Conservation (phyloP, 2,797 vertebrate species). For the Zenarchopterus dispar region DNA sequence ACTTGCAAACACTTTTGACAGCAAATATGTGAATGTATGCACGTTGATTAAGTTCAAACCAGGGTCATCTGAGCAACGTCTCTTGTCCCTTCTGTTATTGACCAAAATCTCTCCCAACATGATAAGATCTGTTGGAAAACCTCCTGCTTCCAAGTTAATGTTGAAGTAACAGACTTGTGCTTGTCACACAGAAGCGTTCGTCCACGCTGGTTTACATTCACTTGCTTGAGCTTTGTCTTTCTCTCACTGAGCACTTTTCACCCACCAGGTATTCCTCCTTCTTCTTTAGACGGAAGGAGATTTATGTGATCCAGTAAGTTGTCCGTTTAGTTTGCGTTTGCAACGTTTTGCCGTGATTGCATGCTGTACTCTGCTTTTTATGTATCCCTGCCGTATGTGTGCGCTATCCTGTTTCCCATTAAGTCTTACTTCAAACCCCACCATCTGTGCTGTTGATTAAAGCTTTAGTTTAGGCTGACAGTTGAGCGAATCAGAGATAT, state of each 20-base stretch:
- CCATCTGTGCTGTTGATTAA: conserved; percentile 22
- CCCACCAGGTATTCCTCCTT: conserved; percentile 97
- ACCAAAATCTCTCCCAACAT: conserved; percentile 1
- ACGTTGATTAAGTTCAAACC: neutral
- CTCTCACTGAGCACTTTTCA: conserved; percentile 79
- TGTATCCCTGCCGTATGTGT: neutral
- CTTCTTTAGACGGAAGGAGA: conserved; percentile 99
- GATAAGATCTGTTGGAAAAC: conserved; percentile 16
- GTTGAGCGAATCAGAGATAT: conserved; percentile 19
- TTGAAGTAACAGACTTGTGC: conserved; percentile 17
- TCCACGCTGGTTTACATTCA: conserved; percentile 20
- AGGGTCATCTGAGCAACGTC: neutral
- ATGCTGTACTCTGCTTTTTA: conserved; percentile 10
- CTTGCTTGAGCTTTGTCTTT: conserved; percentile 64
- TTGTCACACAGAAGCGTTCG: conserved; percentile 21
- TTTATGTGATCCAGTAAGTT: conserved; percentile 99
- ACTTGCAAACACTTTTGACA: neutral
- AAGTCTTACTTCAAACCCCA: conserved; percentile 14
- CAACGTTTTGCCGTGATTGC: conserved; percentile 27
- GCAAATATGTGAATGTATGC: neutral
- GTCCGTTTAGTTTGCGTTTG: conserved; percentile 32
- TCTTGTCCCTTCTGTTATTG: neutral
- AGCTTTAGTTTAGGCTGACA: conserved; percentile 13
- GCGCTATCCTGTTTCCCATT: conserved; percentile 20
- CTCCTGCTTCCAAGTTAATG: conserved; percentile 3